These are phyloP conservation scores for Mesembrinibis cayennensis DNA, from an alignment of 2,113 vertebrate genomes.

Conservation along the genomic window DNA sequence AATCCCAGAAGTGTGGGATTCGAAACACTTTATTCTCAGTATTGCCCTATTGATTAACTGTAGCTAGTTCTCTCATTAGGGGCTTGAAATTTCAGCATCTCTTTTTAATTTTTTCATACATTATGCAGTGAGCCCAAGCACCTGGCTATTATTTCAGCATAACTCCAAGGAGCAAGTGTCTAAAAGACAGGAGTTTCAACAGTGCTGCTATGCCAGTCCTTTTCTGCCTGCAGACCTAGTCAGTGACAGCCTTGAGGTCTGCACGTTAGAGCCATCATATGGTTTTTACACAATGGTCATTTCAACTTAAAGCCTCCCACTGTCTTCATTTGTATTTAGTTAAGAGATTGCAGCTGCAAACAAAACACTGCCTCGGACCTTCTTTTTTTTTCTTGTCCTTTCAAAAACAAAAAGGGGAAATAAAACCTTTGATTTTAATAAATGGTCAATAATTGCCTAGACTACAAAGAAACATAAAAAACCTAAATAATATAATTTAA, in stretches of 20 bases:
- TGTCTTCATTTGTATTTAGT: not conserved
- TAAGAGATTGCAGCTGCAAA: not conserved
- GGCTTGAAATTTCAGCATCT: not conserved
- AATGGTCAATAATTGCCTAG: not conserved
- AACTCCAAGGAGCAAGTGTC: not conserved
- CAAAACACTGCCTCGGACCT: not conserved
- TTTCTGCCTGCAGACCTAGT: not conserved
- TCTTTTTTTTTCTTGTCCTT: not conserved
- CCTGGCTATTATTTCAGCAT: not conserved
- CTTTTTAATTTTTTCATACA: not conserved
- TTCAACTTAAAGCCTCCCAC: not conserved
- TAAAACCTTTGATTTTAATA: not conserved
- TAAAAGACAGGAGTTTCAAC: not conserved
- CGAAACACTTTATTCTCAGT: not conserved
- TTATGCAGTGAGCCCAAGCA: not conserved
- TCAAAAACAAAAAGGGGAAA: not conserved
- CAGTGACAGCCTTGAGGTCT: not conserved
- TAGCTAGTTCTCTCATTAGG: not conserved
- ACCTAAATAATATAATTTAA: not conserved
- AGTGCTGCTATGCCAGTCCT: not conserved
- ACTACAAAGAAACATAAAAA: not conserved
- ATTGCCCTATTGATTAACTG: not conserved
- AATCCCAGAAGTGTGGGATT: not conserved
- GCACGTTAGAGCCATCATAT: not conserved
- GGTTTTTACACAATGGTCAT: not conserved